These are phyloP conservation scores for Pungitius pungitius DNA, from an alignment of 2,113 vertebrate species.

Conservation along the genomic window DNA sequence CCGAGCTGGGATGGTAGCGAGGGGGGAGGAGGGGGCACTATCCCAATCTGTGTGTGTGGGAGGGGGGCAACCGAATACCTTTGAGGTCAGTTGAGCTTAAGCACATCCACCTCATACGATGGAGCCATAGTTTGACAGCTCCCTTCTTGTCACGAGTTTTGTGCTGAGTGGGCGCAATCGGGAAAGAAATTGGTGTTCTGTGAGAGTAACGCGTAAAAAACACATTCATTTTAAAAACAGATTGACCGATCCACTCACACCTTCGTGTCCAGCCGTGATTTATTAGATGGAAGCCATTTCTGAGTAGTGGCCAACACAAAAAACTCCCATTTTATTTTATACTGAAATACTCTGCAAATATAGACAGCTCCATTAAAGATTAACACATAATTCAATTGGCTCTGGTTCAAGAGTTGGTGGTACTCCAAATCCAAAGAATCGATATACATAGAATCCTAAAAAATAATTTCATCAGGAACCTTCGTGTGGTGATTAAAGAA, in stretches of 20 bases:
- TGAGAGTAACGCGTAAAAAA: not conserved
- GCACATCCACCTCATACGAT: constrained; percentile 46
- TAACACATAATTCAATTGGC: not conserved
- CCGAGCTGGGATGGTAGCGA: constrained; percentile 15
- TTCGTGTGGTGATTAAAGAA: not conserved
- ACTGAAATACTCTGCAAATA: not conserved
- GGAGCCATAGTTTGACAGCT: constrained; percentile 21
- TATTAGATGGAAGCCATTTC: not conserved
- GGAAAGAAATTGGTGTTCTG: not conserved
- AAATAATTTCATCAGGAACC: too few relatives aligned
- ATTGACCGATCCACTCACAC: not conserved
- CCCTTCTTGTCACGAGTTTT: constrained; percentile 10
- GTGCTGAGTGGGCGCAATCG: constrained; percentile 10
- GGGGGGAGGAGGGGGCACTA: constrained; percentile 24
- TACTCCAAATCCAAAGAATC: not conserved
- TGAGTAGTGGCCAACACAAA: not conserved
- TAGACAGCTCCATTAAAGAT: not conserved
- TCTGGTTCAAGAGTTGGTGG: not conserved
- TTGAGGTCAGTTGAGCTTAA: constrained; percentile 31
- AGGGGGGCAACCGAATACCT: constrained; percentile 45
- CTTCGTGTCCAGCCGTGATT: not conserved
- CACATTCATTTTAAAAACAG: not conserved
- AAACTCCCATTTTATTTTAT: not conserved
- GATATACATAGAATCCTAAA: too few relatives aligned
- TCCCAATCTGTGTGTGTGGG: constrained; percentile 25